Conservation (phyloP, 2,113 vertebrate species). For the Dipodomys merriami region DNA sequence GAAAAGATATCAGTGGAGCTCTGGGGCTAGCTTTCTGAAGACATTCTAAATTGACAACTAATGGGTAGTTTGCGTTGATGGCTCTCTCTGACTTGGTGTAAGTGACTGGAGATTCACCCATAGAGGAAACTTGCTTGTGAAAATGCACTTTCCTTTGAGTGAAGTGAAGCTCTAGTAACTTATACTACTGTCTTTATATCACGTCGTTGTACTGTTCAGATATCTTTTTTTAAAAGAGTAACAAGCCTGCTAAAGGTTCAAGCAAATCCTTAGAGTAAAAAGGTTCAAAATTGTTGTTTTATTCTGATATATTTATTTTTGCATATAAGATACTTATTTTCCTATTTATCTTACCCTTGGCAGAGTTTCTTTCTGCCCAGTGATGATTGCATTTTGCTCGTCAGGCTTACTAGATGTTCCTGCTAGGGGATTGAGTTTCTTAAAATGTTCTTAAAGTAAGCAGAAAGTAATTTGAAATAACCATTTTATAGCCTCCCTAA, state of each 20-base stretch:
- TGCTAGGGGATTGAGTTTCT: slow-evolving; percentile 37
- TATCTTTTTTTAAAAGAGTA: not conserved
- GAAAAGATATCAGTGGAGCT: slow-evolving; percentile 73
- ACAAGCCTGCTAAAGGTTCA: slow-evolving; percentile 19
- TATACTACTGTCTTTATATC: slow-evolving; percentile 54
- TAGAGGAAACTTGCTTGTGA: slow-evolving; percentile 61
- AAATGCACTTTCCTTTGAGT: slow-evolving; percentile 77
- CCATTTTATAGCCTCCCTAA: not conserved
- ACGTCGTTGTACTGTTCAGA: not conserved
- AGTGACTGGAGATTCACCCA: slow-evolving; percentile 54
- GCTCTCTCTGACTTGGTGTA: slow-evolving; percentile 41
- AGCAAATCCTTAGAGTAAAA: slow-evolving; percentile 25
- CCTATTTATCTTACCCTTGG: not conserved
- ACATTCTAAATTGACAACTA: slow-evolving; percentile 76
- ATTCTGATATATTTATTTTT: slow-evolving; percentile 24
- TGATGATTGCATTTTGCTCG: not conserved
- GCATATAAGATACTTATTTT: slow-evolving; percentile 36
- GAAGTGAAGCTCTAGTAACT: slow-evolving; percentile 61
- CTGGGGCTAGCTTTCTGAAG: slow-evolving; percentile 59
- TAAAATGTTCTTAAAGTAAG: slow-evolving; percentile 50
- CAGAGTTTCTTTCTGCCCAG: slow-evolving; percentile 30
- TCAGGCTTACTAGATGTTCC: not conserved
- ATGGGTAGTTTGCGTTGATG: slow-evolving; percentile 65
- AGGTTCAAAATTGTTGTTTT: slow-evolving; percentile 33
- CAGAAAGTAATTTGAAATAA: slow-evolving; percentile 34